Conservation (phyloP, 2,888 invertebrate genomes). For the Glaucopsyche alexis region DNA sequence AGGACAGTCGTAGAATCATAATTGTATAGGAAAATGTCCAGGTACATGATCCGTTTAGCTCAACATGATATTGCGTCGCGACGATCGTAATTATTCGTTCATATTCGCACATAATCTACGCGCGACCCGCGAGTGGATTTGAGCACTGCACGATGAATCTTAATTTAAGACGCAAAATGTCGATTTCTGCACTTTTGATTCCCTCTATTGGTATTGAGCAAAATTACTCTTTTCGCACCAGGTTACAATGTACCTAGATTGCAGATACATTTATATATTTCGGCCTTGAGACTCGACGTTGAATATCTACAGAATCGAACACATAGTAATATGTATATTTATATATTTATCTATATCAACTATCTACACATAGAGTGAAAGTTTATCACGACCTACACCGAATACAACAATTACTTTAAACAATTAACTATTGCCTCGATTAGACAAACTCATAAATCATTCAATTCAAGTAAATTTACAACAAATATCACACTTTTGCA, state of each 20-base stretch:
- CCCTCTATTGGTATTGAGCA: constrained; percentile 39
- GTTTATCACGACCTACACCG: constrained; percentile 68
- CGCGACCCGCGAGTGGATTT: neutral
- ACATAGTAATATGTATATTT: constrained; percentile 55
- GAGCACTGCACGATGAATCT: constrained; percentile 23
- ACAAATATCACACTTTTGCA: constrained; percentile 56
- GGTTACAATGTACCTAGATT: constrained; percentile 41
- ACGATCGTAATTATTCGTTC: constrained; percentile 33
- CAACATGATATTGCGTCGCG: constrained; percentile 55
- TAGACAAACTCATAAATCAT: constrained; percentile 50
- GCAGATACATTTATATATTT: constrained; percentile 68
- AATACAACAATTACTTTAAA: constrained; percentile 51
- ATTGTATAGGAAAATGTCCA: constrained; percentile 39
- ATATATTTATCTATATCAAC: constrained; percentile 73
- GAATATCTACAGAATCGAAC: constrained; percentile 70
- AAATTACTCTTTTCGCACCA: constrained; percentile 61
- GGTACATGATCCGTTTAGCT: constrained; percentile 41
- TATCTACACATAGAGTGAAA: constrained; percentile 79
- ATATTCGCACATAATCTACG: constrained; percentile 27
- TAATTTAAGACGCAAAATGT: constrained; percentile 41
- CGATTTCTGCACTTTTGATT: constrained; percentile 39
- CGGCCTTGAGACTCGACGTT: constrained; percentile 79
- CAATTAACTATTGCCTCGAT: constrained; percentile 46
- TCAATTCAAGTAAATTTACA: constrained; percentile 52
- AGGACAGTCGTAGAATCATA: constrained; percentile 41